These are phyloP conservation scores for Argentina silus DNA, from an alignment of 2,797 vertebrate species.

Conservation along the genomic window DNA sequence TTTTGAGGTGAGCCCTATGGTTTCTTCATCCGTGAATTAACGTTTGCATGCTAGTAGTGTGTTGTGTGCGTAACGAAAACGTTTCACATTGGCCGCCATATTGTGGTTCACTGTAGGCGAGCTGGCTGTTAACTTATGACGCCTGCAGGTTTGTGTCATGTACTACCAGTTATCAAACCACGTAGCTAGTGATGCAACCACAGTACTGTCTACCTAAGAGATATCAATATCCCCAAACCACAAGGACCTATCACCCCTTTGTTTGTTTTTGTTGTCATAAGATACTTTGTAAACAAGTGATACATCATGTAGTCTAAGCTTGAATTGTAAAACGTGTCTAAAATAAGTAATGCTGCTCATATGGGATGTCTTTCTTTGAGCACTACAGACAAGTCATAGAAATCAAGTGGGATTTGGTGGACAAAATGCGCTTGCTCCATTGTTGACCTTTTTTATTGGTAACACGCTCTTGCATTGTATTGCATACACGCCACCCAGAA, in stretches of 20 bases:
- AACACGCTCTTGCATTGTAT: not conserved
- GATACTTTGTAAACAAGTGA: too few species aligned
- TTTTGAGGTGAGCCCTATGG: conserved; percentile 87
- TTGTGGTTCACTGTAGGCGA: conserved; percentile 53
- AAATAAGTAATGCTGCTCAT: too few species aligned
- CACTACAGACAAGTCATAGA: too few species aligned
- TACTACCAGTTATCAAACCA: not conserved
- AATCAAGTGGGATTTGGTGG: too few species aligned
- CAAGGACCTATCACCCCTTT: too few species aligned
- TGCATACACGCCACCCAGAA: not conserved
- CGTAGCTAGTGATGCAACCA: not conserved
- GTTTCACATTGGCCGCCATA: conserved; percentile 74
- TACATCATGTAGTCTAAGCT: too few species aligned
- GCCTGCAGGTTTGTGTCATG: not conserved
- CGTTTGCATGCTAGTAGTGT: not conserved
- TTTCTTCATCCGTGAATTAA: not conserved
- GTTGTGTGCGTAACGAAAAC: conserved; percentile 36
- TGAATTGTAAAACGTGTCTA: too few species aligned
- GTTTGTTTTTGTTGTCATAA: too few species aligned
- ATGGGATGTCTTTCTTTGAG: too few species aligned
- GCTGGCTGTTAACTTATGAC: not conserved
- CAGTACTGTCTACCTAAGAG: not conserved
- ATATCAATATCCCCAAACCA: not conserved
- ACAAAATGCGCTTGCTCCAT: too few species aligned
- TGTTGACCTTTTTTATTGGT: too few species aligned